Evolutionary conservation across 2,888 invertebrate species (phyloP).

Genomic region (Coleophora deauratella): DNA sequence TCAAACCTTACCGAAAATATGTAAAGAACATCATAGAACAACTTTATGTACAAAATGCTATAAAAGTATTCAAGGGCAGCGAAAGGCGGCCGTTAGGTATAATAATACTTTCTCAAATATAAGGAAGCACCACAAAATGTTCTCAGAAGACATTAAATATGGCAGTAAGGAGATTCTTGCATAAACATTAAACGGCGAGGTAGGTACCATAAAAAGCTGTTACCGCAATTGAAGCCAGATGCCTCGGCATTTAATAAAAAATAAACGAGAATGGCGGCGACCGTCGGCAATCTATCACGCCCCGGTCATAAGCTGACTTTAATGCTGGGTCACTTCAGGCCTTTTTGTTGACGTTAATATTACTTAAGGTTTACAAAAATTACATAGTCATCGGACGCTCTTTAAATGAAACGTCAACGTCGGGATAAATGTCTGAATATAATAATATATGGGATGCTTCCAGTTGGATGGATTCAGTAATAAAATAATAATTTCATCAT

Average conservation of each 20-base stretch:
- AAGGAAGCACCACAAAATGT: background rate
- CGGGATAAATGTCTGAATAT: conserved; percentile 49
- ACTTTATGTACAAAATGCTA: too few relatives aligned
- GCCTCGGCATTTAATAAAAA: conserved; percentile 62
- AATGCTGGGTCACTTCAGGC: conserved; percentile 69
- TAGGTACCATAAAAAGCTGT: conserved; percentile 46
- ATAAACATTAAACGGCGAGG: conserved; percentile 28
- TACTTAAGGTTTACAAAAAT: conserved; percentile 50
- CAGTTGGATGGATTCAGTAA: too few relatives aligned
- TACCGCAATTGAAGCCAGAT: conserved; percentile 62
- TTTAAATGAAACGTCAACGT: conserved; percentile 55
- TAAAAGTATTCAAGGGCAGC: too few relatives aligned
- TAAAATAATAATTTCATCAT: too few relatives aligned
- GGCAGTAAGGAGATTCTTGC: conserved; percentile 25
- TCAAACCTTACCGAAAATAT: too few relatives aligned
- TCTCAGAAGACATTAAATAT: background rate
- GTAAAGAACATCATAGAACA: too few relatives aligned
- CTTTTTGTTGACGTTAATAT: conserved; percentile 69
- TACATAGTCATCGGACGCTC: conserved; percentile 49
- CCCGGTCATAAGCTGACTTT: conserved; percentile 69
- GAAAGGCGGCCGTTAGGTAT: too few relatives aligned
- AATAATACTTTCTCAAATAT: background rate
- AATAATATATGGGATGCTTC: conserved; percentile 16
- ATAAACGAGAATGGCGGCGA: conserved; percentile 44
- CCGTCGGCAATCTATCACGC: conserved; percentile 65